These are phyloP conservation scores for Aphaenogaster floridana DNA, from an alignment of 1,140 invertebrate species.

Conservation along the genomic window DNA sequence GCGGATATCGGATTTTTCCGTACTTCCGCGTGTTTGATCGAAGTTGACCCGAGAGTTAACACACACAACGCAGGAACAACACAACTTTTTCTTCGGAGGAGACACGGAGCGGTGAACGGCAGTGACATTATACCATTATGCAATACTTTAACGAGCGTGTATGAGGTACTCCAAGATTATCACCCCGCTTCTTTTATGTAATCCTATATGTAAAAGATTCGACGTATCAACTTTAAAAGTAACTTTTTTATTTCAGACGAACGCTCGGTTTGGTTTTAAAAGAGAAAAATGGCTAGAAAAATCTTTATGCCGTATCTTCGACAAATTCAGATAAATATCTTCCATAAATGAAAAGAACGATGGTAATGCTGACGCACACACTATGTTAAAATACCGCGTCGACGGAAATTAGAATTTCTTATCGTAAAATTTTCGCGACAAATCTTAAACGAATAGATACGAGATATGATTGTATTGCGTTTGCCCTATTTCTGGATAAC, in stretches of 20 bases:
- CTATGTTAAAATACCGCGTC: background rate
- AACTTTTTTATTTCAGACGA: background rate
- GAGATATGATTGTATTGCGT: background rate
- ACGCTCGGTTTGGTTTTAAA: background rate
- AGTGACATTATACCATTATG: slow-evolving; percentile 33
- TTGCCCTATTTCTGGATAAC: background rate
- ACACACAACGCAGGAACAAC: slow-evolving; percentile 2
- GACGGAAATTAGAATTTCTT: slow-evolving; percentile 37
- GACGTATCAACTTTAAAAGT: slow-evolving; percentile 14
- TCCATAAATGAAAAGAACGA: background rate
- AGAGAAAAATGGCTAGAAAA: background rate
- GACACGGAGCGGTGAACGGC: slow-evolving; percentile 29
- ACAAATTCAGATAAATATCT: slow-evolving; percentile 19
- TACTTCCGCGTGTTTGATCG: slow-evolving; percentile 57
- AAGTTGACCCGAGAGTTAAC: slow-evolving; percentile 61
- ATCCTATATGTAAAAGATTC: background rate
- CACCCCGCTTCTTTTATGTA: background rate
- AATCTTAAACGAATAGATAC: background rate
- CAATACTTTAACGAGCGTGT: slow-evolving; percentile 10
- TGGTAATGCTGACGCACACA: background rate
- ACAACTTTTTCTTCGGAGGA: slow-evolving; percentile 41
- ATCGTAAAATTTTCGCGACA: slow-evolving; percentile 23
- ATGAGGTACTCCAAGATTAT: background rate
- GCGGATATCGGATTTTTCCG: slow-evolving; percentile 64
- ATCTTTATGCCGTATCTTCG: background rate